Percentiles rank a stretch among this genome's conserved stretches.
Evolutionary conservation across 2,113 vertebrate species (phyloP).

Genomic region (Osmerus eperlanus): DNA sequence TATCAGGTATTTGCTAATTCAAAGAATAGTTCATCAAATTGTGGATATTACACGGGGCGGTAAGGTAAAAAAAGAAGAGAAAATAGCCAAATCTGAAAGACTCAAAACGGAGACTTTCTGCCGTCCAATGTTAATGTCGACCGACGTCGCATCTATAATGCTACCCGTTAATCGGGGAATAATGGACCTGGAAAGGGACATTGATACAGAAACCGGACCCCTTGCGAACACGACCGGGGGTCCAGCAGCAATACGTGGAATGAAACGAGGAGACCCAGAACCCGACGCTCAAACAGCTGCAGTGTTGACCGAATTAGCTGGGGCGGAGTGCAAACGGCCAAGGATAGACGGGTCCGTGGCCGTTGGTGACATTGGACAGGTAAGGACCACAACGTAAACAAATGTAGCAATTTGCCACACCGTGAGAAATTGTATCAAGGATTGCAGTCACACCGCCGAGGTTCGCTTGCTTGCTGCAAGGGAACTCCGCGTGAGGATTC

Average conservation of each 20-base stretch:
- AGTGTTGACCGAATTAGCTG: conserved; percentile 58
- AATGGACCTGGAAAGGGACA: conserved; percentile 70
- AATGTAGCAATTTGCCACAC: not conserved
- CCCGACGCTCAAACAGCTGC: conserved; percentile 67
- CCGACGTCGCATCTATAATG: conserved; percentile 73
- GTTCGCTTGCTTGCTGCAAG: conserved; percentile 1
- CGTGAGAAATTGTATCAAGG: not conserved
- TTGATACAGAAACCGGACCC: conserved; percentile 61
- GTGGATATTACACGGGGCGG: conserved; percentile 26
- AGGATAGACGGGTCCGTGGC: conserved; percentile 68
- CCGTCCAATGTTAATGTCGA: conserved; percentile 77
- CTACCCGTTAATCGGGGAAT: conserved; percentile 73
- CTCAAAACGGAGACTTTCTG: conserved; percentile 46
- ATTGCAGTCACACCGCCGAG: not conserved
- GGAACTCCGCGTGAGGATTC: not conserved
- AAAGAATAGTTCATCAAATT: conserved; percentile 22
- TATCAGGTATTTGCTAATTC: conserved; percentile 22
- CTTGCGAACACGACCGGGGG: conserved; percentile 52
- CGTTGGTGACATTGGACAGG: conserved; percentile 69
- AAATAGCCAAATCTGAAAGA: conserved; percentile 12
- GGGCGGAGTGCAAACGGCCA: conserved; percentile 73
- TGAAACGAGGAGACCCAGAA: conserved; percentile 75
- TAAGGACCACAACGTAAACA: conserved; percentile 47
- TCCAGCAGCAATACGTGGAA: conserved; percentile 63
- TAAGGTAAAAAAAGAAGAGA: conserved; percentile 14